phyloP scores from a whole-genome alignment of 2,888 invertebrate genomes.

The Acanthosepion lycidas region DNA sequence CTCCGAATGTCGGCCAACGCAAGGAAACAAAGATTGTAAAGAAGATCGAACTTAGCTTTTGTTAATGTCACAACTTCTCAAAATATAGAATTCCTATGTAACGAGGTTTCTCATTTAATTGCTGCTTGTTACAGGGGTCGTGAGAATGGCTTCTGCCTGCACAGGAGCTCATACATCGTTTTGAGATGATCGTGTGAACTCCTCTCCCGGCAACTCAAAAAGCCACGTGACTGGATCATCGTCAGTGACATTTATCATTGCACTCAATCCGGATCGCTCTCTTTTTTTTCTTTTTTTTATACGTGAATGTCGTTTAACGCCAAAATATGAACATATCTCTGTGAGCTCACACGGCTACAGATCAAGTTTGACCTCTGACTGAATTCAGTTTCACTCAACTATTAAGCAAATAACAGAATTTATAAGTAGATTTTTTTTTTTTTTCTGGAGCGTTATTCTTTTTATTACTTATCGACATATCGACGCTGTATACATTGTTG shows the following conservation, averaged over 20 bases:
- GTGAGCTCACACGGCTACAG: neutral
- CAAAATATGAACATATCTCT: neutral
- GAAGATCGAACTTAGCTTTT: neutral
- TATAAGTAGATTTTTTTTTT: neutral
- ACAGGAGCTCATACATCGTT: neutral
- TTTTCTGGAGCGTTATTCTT: too few species aligned
- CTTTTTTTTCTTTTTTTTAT: neutral
- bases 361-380: conserved; percentile 33
- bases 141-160: neutral
- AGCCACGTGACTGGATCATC: neutral
- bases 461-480: too few species aligned
- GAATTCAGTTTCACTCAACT: neutral
- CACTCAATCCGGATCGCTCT: neutral
- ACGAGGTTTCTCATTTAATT: neutral
- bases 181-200: neutral
- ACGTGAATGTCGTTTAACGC: neutral
- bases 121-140: neutral
- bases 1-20: too few species aligned
- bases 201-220: neutral
- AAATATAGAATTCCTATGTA: neutral
- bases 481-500: too few species aligned
- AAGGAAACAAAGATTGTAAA: neutral
- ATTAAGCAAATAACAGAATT: neutral
- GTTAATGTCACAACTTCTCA: neutral
- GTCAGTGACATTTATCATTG: neutral